Evolutionary conservation across 2,888 invertebrate species (phyloP).

Genomic region (Hoplodrina blanda): DNA sequence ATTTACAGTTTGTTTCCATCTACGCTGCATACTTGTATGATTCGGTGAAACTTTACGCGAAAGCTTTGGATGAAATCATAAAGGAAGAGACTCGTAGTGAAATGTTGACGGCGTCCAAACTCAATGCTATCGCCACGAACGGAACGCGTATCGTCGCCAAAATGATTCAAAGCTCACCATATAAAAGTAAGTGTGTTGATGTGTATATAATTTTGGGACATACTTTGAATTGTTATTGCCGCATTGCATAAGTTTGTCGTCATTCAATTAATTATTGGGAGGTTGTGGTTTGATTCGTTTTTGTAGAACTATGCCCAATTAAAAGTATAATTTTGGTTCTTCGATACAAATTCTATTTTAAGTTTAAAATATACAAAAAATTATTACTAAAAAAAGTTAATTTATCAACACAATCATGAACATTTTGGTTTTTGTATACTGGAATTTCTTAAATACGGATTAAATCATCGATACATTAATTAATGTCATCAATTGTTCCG

Average conservation of each 20-base stretch:
- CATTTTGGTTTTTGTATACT: too few relatives aligned
- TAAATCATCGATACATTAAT: background rate
- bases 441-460: background rate
- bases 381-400: background rate
- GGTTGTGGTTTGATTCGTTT: too few relatives aligned
- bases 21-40: slow-evolving; percentile 99
- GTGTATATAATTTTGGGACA: background rate
- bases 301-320: too few relatives aligned
- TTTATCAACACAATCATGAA: too few relatives aligned
- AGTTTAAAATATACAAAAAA: background rate
- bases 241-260: too few relatives aligned
- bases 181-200: slow-evolving; percentile 94
- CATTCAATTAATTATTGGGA: too few relatives aligned
- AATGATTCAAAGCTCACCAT: slow-evolving; percentile 95
- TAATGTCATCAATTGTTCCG: slow-evolving; percentile 16
- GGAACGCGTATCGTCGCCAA: slow-evolving; percentile 96
- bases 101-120: slow-evolving; percentile 91
- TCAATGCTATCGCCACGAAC: slow-evolving; percentile 94
- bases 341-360: background rate
- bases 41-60: slow-evolving; percentile 97
- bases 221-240: too few relatives aligned
- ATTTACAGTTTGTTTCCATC: slow-evolving; percentile 94
- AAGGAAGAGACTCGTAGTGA: slow-evolving; percentile 86
- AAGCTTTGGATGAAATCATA: slow-evolving; percentile 94
- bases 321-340: background rate